These are phyloP conservation scores for Biston stratarius DNA, from an alignment of 2,888 invertebrate species.

Conservation along the genomic window DNA sequence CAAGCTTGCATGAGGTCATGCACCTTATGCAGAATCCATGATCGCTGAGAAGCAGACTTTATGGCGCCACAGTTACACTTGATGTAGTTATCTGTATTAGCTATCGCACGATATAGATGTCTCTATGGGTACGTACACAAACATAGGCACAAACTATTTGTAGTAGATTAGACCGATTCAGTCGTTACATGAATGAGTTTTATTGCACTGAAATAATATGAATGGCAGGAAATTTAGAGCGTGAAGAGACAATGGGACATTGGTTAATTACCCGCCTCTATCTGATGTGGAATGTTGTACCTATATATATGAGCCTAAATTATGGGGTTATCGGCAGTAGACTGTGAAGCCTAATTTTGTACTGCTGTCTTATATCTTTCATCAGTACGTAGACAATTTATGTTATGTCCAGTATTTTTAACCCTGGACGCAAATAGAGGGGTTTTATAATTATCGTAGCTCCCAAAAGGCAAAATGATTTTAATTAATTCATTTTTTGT, in stretches of 20 bases:
- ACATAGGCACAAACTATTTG: conserved; percentile 47
- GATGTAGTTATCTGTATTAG: conserved; percentile 70
- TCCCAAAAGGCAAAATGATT: no score
- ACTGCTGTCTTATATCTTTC: neutral
- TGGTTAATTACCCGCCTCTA: conserved; percentile 53
- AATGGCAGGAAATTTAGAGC: conserved; percentile 74
- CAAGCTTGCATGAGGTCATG: conserved; percentile 70
- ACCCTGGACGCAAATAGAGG: no score
- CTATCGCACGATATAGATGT: conserved; percentile 54
- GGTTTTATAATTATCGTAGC: no score
- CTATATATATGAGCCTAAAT: conserved; percentile 45
- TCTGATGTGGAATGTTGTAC: conserved; percentile 52
- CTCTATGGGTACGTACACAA: conserved; percentile 7
- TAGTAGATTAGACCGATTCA: conserved; percentile 58
- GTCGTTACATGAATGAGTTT: conserved; percentile 63
- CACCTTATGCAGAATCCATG: conserved; percentile 68
- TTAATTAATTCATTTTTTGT: no score
- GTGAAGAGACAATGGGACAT: conserved; percentile 73
- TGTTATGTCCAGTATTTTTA: neutral
- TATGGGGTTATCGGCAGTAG: conserved; percentile 33
- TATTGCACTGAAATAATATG: conserved; percentile 57
- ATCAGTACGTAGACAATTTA: neutral
- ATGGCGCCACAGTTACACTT: conserved; percentile 64
- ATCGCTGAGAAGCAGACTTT: conserved; percentile 66
- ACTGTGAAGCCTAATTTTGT: conserved; percentile 24